These are phyloP conservation scores for Drosophila borborema DNA, from an alignment of 2,888 invertebrate genomes.

Conservation along the genomic window DNA sequence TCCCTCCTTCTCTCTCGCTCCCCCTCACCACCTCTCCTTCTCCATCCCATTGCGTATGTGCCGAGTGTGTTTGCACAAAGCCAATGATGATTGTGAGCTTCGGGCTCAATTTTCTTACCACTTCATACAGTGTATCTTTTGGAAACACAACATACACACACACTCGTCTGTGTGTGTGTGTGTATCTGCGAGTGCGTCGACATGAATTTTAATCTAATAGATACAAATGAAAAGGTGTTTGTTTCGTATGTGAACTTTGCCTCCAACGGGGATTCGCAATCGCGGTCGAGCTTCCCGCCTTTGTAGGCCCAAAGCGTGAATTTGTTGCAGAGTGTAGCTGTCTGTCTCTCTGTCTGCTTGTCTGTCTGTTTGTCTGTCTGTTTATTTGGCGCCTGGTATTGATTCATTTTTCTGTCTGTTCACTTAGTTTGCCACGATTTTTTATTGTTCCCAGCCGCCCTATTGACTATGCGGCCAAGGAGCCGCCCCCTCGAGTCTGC, in stretches of 20 bases:
- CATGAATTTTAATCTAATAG: conserved; percentile 85
- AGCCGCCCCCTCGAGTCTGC: conserved; percentile 30
- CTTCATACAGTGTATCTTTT: conserved; percentile 54
- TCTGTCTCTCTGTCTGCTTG: not conserved
- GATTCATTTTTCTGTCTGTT: conserved; percentile 58
- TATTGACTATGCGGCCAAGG: conserved; percentile 46
- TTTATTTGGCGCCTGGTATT: conserved; percentile 57
- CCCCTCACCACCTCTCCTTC: not conserved
- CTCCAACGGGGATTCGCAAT: conserved; percentile 38
- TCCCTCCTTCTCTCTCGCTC: not conserved
- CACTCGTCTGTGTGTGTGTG: conserved; percentile 16
- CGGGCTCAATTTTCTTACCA: conserved; percentile 62
- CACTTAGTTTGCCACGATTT: conserved; percentile 53
- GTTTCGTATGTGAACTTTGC: conserved; percentile 66
- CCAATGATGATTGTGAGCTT: conserved; percentile 79
- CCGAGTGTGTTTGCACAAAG: conserved; percentile 57
- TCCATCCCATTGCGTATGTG: not conserved
- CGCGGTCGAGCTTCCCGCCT: conserved; percentile 47
- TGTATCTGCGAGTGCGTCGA: conserved; percentile 60
- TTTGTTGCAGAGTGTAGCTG: conserved; percentile 21
- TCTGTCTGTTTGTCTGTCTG: conserved; percentile 25
- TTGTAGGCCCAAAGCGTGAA: conserved; percentile 21
- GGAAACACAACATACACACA: conserved; percentile 10
- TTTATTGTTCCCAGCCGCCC: conserved; percentile 81
- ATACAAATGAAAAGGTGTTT: conserved; percentile 84